Conservation (phyloP, 35 echinoderm and acorn worm genomes). For the Amphiura filiformis region DNA sequence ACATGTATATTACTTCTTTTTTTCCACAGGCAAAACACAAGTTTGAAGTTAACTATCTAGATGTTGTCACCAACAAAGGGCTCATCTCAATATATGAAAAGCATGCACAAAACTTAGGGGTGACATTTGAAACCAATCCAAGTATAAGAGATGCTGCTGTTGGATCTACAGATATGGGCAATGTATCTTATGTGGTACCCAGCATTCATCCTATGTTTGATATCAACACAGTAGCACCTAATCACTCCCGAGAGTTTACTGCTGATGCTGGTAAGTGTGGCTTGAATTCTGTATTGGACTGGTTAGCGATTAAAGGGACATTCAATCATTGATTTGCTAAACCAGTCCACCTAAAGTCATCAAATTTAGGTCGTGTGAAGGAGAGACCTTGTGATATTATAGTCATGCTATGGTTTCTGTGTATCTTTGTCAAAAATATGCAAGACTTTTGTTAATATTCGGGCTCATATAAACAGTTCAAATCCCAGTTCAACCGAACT, state of each 20-base stretch:
- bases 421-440: too few species aligned
- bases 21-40: neutral
- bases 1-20: neutral
- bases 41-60: slow-evolving; percentile 18
- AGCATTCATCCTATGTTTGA: slow-evolving; percentile 76
- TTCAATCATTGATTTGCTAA: too few species aligned
- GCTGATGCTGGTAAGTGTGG: slow-evolving; percentile 56
- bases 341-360: too few species aligned
- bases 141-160: neutral
- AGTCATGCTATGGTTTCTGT: too few species aligned
- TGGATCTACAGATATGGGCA: slow-evolving; percentile 83
- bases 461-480: too few species aligned
- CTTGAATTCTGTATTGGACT: too few species aligned
- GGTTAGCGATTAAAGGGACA: neutral
- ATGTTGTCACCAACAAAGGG: slow-evolving; percentile 53
- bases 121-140: neutral
- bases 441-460: too few species aligned
- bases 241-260: slow-evolving; percentile 47
- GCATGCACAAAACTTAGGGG: slow-evolving; percentile 26
- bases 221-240: slow-evolving; percentile 14
- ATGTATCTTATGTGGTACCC: slow-evolving; percentile 68
- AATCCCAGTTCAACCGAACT: too few species aligned
- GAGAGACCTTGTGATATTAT: too few species aligned
- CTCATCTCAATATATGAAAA: slow-evolving; percentile 44
- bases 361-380: too few species aligned